Evolutionary conservation across 2,888 invertebrate species (phyloP), one percentile per base, ranked within the genome.

Genomic region (Spisula solida): DNA sequence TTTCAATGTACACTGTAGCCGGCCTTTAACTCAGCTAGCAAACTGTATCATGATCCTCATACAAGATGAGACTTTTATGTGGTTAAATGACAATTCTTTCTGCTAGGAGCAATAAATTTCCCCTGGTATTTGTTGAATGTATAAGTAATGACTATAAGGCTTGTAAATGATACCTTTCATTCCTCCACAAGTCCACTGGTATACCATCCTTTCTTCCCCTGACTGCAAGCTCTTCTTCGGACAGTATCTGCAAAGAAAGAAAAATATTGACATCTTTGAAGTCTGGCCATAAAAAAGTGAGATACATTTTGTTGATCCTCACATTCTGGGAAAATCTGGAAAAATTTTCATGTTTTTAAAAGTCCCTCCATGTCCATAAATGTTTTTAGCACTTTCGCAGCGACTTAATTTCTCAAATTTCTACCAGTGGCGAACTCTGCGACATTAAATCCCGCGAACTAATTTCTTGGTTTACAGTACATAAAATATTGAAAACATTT

Each of bases 1-100:
- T n/a, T n/a, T n/a, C n/a, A n/a, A n/a, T n/a, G n/a, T n/a, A n/a
- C n/a, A n/a, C n/a, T n/a, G n/a, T n/a, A n/a, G n/a, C n/a, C n/a
- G n/a, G n/a, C n/a, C n/a, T n/a, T n/a, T n/a, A n/a, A n/a, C n/a
- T n/a, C n/a, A n/a, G n/a, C n/a, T n/a, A n/a, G n/a, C n/a, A n/a
- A 66, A 66, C 60, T 0, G 25, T 10, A 66, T 66, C 60, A 66
- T 25, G 60, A 66, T 66, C 60, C 6, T 25, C 60, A 66, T 25
- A 66, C n/a, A 66, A 25, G 60, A 66, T 25, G 25, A 66, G 60
- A 66, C 60, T 66, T 66, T 66, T 66, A 66, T 66, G 60, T 66
- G 60, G 25, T 66, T 66, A 66, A 66, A 66, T 66, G 60, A 66
- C 60, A 66, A 66, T 66, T 25, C 60, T 66, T 66, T 66, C 60